Percentiles rank a stretch among this genome's conserved stretches.
Conservation (phyloP, 2,113 vertebrate species). For the Lanius collurio region DNA sequence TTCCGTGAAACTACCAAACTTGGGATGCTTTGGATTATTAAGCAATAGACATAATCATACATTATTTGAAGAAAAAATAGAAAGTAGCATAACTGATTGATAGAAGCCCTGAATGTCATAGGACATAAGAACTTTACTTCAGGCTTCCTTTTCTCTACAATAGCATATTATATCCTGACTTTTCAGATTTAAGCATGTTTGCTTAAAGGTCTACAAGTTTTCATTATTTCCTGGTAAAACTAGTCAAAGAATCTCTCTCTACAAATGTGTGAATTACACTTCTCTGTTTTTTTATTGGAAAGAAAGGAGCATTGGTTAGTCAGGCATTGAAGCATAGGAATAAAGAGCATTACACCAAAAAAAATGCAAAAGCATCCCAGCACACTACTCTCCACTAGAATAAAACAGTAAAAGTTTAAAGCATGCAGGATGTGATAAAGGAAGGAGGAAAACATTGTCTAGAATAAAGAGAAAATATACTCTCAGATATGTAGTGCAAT, state of each 20-base stretch:
- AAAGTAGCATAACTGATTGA: not conserved
- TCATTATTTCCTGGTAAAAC: not conserved
- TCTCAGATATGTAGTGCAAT: not conserved
- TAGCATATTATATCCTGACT: not conserved
- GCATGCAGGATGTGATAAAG: not conserved
- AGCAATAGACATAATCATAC: not conserved
- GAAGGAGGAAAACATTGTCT: not conserved
- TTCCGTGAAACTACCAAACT: not conserved
- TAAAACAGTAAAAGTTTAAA: not conserved
- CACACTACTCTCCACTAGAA: not conserved
- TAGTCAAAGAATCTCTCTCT: not conserved
- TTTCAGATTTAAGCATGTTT: not conserved
- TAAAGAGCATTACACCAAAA: not conserved
- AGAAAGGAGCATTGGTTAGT: not conserved
- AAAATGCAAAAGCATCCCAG: not conserved
- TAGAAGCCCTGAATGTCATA: not conserved
- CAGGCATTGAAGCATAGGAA: not conserved
- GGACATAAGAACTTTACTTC: not conserved
- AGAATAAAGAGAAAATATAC: not conserved
- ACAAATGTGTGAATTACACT: not conserved
- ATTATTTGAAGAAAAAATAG: not conserved
- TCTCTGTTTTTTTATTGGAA: not conserved
- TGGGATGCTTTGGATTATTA: not conserved
- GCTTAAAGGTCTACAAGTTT: not conserved
- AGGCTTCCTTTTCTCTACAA: not conserved